A percentile compares a stretch with the other conserved stretches of the same genome.
Evolutionary conservation across 1,140 invertebrate genomes (phyloP).

Genomic region (Arion vulgaris): DNA sequence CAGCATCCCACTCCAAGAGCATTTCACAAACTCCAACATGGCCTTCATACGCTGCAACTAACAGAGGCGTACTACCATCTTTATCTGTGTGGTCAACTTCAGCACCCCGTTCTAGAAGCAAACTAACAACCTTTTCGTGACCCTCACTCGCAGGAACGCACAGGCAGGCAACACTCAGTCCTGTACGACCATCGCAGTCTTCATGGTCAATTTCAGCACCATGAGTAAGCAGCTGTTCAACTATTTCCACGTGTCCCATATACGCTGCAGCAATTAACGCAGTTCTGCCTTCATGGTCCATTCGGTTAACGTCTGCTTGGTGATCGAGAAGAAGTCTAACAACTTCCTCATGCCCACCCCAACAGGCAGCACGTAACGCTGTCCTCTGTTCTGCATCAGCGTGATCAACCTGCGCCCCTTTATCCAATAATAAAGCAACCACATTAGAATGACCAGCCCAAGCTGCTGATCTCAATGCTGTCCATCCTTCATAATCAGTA

Average conservation of each 20-base stretch:
- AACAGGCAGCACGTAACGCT: conserved; percentile 91
- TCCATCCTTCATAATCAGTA: conserved; percentile 74
- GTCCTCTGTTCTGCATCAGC: conserved; percentile 88
- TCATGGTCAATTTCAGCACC: conserved; percentile 70
- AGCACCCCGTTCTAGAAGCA: conserved; percentile 82
- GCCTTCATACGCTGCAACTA: conserved; percentile 81
- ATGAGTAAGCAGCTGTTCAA: conserved; percentile 69
- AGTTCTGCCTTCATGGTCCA: conserved; percentile 88
- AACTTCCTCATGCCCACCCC: conserved; percentile 93
- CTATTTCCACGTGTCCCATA: conserved; percentile 76
- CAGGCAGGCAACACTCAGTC: conserved; percentile 79
- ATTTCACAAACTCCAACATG: conserved; percentile 85
- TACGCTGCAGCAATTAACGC: conserved; percentile 76
- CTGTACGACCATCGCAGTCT: conserved; percentile 73
- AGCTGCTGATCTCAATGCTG: conserved; percentile 79
- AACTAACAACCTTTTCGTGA: conserved; percentile 69
- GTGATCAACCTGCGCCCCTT: conserved; percentile 86
- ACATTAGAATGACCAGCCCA: conserved; percentile 90
- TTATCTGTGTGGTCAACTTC: conserved; percentile 89
- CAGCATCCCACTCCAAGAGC: conserved; percentile 87
- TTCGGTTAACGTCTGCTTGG: conserved; percentile 80
- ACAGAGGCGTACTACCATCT: conserved; percentile 94
- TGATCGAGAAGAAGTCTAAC: conserved; percentile 88
- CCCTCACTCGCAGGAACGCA: conserved; percentile 82
- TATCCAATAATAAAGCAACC: conserved; percentile 81